Base-by-base conservation (phyloP, 2,113 vertebrate genomes). In the Psittacus erithacus region DNA sequence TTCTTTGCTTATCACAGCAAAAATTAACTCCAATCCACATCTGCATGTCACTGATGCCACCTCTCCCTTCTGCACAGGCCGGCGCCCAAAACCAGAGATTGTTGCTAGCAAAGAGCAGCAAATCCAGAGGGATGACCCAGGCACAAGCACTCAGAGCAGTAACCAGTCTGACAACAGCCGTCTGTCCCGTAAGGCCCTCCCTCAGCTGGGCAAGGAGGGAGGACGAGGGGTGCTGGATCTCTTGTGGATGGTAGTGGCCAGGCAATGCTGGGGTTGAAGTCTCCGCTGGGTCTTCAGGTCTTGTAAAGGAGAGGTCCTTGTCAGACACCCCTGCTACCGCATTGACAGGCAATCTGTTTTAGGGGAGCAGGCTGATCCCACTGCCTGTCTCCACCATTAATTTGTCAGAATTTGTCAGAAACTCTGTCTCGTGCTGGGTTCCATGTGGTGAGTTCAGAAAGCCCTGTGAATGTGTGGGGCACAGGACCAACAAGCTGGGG, bases 41-140 rank as follows among this genome's bases (percentile, higher is more conserved):
- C 33, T 68, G 29, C 9, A 0, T 35, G 46, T 84, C 86, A 31
- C 86, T 97, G 60, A 97, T 50, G 29, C 24, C 69, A 71, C 55
- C 47, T 92, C 55, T 74, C 46, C 90, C 75, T 94, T 84, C 46
- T 81, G 77, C 69, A 41, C 91, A 98, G 98, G 98, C 49, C 98
- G 98, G 53, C 92, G 98, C 49, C 97, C 98, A 31, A 98, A 98
- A 86, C 98, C 98, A 11, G 98, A 98, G 88, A 98, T 98, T 39
- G 50, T 98, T 47, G 98, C 98, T 95, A 98, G 97, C 94, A 98
- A 98, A 88, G 98, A 98, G 82, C 97, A 98, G 74, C 98, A 98
- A 91, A 97, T 98, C 95, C 98, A 98, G 95, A 98, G 96, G 88
- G 98, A 98, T 1, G 98, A 98, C 83, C 98, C 98, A 8, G 98